Percentiles rank a stretch among this genome's conserved stretches.
phyloP scores from a whole-genome alignment of 2,113 vertebrate species.

The Sporophila hypoxantha region DNA sequence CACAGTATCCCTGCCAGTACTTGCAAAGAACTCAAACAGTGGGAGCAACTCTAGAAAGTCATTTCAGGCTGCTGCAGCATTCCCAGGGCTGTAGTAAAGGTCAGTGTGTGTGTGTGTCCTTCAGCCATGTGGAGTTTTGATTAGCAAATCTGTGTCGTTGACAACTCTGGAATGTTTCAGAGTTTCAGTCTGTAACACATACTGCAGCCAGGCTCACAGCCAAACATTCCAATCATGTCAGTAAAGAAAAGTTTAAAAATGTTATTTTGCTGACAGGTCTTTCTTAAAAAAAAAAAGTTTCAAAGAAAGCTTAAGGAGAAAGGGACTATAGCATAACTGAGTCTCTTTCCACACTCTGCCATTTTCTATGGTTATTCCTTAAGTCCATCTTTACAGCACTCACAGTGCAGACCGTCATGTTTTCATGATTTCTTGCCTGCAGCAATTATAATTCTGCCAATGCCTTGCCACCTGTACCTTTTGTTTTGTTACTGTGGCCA shows the following conservation, averaged over 20 bases:
- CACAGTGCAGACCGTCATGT: background rate
- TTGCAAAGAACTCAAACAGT: background rate
- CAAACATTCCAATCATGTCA: background rate
- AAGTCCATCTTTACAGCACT: background rate
- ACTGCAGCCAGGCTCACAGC: background rate
- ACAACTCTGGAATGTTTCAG: background rate
- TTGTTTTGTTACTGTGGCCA: background rate
- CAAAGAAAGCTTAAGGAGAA: background rate
- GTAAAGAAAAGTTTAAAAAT: background rate
- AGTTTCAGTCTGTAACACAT: background rate
- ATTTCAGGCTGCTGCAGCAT: background rate
- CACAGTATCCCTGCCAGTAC: background rate
- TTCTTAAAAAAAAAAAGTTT: background rate
- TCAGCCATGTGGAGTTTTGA: background rate
- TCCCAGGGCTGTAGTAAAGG: conserved; percentile 19
- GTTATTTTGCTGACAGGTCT: background rate
- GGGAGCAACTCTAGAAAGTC: background rate
- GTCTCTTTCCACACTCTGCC: background rate
- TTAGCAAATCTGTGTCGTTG: background rate
- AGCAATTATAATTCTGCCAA: background rate
- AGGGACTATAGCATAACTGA: background rate
- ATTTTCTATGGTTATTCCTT: background rate
- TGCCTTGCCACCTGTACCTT: background rate
- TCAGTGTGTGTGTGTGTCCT: conserved; percentile 12
- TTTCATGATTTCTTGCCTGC: background rate